These are phyloP conservation scores for Apostichopus leukothele DNA, from an alignment of 53 echinoderm and acorn worm genomes.

Conservation along the genomic window DNA sequence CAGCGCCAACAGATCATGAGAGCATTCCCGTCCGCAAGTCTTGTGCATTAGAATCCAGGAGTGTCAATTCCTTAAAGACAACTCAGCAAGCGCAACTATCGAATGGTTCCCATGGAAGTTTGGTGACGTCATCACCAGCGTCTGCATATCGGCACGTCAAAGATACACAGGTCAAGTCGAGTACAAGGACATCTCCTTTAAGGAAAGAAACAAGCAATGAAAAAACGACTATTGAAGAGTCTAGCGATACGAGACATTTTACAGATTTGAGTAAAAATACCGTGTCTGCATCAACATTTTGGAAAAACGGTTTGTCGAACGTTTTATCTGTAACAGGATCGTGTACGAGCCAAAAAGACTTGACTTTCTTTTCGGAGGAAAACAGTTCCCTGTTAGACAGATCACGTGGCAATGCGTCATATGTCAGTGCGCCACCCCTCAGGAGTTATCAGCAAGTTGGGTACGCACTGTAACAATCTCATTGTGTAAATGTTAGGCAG, in stretches of 20 bases:
- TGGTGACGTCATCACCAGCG: constrained; percentile 27
- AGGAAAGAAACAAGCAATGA: constrained; percentile 27
- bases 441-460: constrained; percentile 49
- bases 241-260: constrained; percentile 45
- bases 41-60: constrained; percentile 47
- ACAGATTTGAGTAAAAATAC: constrained; percentile 50
- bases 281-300: constrained; percentile 36
- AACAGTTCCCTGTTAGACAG: constrained; percentile 34
- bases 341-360: constrained; percentile 40
- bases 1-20: neutral
- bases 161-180: constrained; percentile 24
- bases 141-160: constrained; percentile 30
- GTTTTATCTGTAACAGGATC: constrained; percentile 40
- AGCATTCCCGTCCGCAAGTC: constrained; percentile 47
- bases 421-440: constrained; percentile 27
- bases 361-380: constrained; percentile 25
- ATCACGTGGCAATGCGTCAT: constrained; percentile 9
- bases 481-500: no score
- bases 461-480: constrained; percentile 21
- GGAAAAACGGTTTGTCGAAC: constrained; percentile 47
- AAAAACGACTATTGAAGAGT: constrained; percentile 36
- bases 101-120: neutral
- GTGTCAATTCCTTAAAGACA: constrained; percentile 36
- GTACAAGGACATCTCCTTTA: neutral
- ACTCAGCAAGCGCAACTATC: constrained; percentile 31